Base-by-base conservation (phyloP, 2,797 vertebrate species). In the Calcarius lapponicus region DNA sequence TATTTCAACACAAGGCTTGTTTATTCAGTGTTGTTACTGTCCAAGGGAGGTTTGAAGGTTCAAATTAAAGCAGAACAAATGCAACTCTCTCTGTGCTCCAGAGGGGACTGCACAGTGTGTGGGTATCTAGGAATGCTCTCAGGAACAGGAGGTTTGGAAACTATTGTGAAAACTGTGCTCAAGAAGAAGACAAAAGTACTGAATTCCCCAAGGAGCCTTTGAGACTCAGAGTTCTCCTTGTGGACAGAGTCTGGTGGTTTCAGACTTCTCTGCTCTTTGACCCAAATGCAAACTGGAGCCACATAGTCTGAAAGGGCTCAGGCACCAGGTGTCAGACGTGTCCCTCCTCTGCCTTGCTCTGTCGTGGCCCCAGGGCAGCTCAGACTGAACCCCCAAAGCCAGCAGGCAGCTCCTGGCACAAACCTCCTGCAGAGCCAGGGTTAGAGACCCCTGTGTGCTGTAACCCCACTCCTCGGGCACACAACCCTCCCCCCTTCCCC, bases 11-110 rank as follows among this genome's bases (percentile, higher is more conserved):
- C n/a, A 70, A 73, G 12, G 10, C 42, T 86, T 90, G 50, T 75
- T 93, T 75, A 58, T 86, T 61, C 50, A 6, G 8, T 66, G 47
- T 34, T 86, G n/a, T 40, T 86, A 42, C 66, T 88, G 60, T 86
- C 76, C 60, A 62, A 86, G n/a, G 4, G 13, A 93, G 53, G 54
- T 62, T 34, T 66, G 51, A 88, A 93, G 38, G 45, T 40, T 62
- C 67, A 90, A 81, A 85, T 48, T 74, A 78, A 86, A 76, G 78
- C 26, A 81, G 62, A 83, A 61, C 38, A 79, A 93, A 90, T 25
- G 34, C 18, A 42, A 60, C 6, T 51, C 66, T 57, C 13, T 36
- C 76, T 36, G 5, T 73, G 25, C 48, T 90, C 83, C 66, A 86
- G 73, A 73, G 56, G 22, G n/a, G 17, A 72, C 16, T 84, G 40